Percentiles rank a stretch among this genome's conserved stretches.
These are phyloP conservation scores for Hyperoplus lanceolatus DNA, from an alignment of 2,797 vertebrate species.

Conservation along the genomic window DNA sequence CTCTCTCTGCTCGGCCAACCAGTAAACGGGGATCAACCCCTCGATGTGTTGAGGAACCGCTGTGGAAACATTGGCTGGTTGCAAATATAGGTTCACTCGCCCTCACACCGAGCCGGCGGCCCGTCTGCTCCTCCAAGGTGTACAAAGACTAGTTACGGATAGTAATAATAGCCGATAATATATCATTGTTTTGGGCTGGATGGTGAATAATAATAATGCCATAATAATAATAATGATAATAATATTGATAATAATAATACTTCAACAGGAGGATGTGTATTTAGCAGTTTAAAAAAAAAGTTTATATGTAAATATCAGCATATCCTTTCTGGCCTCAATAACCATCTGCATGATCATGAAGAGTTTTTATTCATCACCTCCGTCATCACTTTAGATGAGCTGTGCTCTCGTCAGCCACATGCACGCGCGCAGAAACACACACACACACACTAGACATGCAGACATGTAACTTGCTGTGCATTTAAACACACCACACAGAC, in stretches of 20 bases:
- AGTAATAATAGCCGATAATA: constrained; percentile 88
- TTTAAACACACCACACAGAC: constrained; percentile 54
- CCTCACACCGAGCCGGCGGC: constrained; percentile 63
- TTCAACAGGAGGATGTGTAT: constrained; percentile 82
- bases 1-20: constrained; percentile 81
- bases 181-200: constrained; percentile 86
- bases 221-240: constrained; percentile 56
- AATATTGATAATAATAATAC: constrained; percentile 77
- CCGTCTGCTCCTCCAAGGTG: constrained; percentile 82
- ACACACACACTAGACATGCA: constrained; percentile 30
- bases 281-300: constrained; percentile 84
- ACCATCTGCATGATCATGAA: constrained; percentile 82
- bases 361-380: constrained; percentile 76
- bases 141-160: constrained; percentile 88
- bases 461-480: constrained; percentile 51
- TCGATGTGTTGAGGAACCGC: constrained; percentile 63
- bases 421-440: constrained; percentile 15
- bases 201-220: constrained; percentile 78
- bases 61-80: constrained; percentile 68
- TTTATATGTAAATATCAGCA: constrained; percentile 90
- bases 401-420: constrained; percentile 73
- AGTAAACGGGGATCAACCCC: constrained; percentile 65
- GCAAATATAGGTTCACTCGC: constrained; percentile 32
- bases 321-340: constrained; percentile 82
- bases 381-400: constrained; percentile 76